A percentile compares a stretch with the other conserved stretches of the same genome.
These are phyloP conservation scores for Chymomyza amoena DNA, from an alignment of 2,888 invertebrate species.

Conservation along the genomic window DNA sequence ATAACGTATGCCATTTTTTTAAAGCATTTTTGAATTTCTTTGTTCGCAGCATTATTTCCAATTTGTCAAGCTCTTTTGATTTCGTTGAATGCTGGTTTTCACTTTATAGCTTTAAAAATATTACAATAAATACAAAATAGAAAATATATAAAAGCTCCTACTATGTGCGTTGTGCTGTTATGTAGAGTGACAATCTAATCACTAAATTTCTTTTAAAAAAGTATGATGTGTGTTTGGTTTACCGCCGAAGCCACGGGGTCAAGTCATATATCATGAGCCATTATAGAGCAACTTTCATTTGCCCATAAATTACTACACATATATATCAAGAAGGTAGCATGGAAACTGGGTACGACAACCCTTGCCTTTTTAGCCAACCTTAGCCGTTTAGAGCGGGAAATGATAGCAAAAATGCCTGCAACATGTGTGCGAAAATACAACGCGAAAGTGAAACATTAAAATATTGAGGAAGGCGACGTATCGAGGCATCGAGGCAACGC, in stretches of 20 bases:
- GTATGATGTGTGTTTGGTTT: neutral
- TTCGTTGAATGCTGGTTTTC: no score
- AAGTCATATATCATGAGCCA: conserved; percentile 31
- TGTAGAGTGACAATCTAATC: neutral
- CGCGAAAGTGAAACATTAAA: conserved; percentile 48
- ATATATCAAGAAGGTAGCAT: neutral
- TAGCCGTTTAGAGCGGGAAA: conserved; percentile 48
- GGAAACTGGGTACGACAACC: neutral
- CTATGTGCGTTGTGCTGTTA: neutral
- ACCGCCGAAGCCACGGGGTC: conserved; percentile 17
- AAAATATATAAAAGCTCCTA: no score
- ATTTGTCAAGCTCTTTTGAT: no score
- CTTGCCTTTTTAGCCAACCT: conserved; percentile 12
- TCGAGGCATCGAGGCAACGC: conserved; percentile 16
- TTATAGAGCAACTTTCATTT: conserved; percentile 41
- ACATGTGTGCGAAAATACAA: conserved; percentile 71
- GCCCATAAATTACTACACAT: conserved; percentile 47
- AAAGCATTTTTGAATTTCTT: no score
- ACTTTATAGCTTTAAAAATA: no score
- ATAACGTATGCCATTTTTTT: no score
- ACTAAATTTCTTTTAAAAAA: neutral
- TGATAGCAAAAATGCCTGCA: conserved; percentile 69
- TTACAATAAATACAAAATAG: no score
- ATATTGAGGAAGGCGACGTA: neutral
- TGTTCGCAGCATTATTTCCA: no score